A percentile compares a stretch with the other conserved stretches of the same genome.
Evolutionary conservation across 2,113 vertebrate species (phyloP).

Genomic region (Cnemophilus loriae): DNA sequence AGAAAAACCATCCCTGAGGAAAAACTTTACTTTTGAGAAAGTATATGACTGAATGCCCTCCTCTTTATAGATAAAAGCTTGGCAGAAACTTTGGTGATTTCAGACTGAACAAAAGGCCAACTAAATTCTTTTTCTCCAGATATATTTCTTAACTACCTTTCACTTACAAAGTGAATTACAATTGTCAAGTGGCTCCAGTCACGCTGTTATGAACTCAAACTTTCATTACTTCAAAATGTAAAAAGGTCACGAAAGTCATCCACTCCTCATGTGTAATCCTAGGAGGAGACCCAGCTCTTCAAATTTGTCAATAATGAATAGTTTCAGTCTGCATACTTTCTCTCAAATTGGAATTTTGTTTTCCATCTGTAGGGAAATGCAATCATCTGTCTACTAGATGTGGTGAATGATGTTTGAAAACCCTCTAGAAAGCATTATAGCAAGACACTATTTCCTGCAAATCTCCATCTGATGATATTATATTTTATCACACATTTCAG

Average conservation of each 20-base stretch:
- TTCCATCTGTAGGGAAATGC: slow-evolving; percentile 27
- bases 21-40: slow-evolving; percentile 45
- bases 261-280: neutral
- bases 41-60: slow-evolving; percentile 35
- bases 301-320: slow-evolving; percentile 35
- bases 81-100: slow-evolving; percentile 7
- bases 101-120: slow-evolving; percentile 31
- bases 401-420: slow-evolving; percentile 31
- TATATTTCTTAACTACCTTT: slow-evolving; percentile 51
- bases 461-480: neutral
- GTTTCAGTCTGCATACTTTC: neutral
- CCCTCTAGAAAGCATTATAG: neutral
- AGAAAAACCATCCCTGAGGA: slow-evolving; percentile 9
- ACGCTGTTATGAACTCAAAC: neutral
- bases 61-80: slow-evolving; percentile 15
- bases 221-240: slow-evolving; percentile 51
- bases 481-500: neutral
- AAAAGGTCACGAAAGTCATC: slow-evolving; percentile 31
- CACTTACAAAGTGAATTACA: neutral
- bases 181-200: neutral
- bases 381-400: neutral
- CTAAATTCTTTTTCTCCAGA: slow-evolving; percentile 11
- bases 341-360: slow-evolving; percentile 27
- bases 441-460: neutral
- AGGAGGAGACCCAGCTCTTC: neutral